Conservation (phyloP, 2,113 vertebrate species). For the Arvicanthis niloticus region DNA sequence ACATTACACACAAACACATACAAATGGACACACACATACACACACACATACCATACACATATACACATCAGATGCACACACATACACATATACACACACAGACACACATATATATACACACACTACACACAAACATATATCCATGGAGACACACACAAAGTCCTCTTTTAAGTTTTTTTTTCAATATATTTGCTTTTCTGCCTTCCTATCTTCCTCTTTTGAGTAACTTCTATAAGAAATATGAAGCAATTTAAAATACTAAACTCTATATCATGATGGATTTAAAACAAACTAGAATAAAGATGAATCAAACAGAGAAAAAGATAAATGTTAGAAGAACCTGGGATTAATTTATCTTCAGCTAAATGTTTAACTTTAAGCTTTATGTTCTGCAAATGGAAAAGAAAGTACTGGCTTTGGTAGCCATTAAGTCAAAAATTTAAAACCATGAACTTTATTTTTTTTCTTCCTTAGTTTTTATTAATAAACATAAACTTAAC, state of each 20-base stretch:
- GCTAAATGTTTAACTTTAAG: neutral
- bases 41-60: neutral
- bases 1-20: neutral
- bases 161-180: neutral
- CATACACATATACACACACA: no score
- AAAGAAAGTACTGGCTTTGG: neutral
- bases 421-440: conserved; percentile 15
- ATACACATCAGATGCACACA: no score
- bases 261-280: neutral
- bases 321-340: neutral
- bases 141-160: neutral
- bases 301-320: conserved; percentile 11
- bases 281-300: neutral
- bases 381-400: neutral
- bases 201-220: neutral
- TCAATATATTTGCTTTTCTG: neutral
- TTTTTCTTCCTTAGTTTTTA: neutral
- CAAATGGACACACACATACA: neutral
- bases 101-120: neutral
- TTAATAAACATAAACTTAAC: neutral
- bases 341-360: neutral
- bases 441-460: neutral
- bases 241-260: neutral
- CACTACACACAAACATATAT: neutral
- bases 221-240: conserved; percentile 11